Conservation (phyloP, 2,113 vertebrate species). For the Oreamnos americanus region DNA sequence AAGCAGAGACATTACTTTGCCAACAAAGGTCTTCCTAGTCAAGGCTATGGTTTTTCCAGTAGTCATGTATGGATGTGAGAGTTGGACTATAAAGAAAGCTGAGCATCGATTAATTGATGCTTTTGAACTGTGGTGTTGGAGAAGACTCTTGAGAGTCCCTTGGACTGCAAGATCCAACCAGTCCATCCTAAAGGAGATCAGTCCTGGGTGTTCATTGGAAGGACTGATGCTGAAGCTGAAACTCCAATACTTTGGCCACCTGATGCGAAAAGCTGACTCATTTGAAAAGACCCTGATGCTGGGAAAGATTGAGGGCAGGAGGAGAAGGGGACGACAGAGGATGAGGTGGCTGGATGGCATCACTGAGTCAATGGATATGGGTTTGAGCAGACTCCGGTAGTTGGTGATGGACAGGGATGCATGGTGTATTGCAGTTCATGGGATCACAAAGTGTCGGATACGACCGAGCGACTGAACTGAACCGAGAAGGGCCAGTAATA, state of each 20-base stretch:
- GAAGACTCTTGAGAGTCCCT: background rate
- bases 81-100: background rate
- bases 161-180: background rate
- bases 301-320: background rate
- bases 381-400: fast-evolving
- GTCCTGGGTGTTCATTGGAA: background rate
- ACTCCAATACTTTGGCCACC: background rate
- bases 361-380: background rate
- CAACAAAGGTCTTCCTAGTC: background rate
- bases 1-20: background rate
- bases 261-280: background rate
- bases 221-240: background rate
- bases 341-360: background rate
- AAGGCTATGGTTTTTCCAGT: background rate
- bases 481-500: background rate
- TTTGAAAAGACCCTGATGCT: background rate
- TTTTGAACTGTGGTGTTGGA: background rate
- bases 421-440: background rate
- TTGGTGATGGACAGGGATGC: background rate
- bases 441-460: background rate
- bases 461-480: background rate
- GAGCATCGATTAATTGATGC: background rate
- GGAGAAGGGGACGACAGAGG: background rate
- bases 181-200: background rate
- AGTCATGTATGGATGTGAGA: background rate